phyloP scores from a whole-genome alignment of 2,113 vertebrate species.

The Peromyscus californicus region DNA sequence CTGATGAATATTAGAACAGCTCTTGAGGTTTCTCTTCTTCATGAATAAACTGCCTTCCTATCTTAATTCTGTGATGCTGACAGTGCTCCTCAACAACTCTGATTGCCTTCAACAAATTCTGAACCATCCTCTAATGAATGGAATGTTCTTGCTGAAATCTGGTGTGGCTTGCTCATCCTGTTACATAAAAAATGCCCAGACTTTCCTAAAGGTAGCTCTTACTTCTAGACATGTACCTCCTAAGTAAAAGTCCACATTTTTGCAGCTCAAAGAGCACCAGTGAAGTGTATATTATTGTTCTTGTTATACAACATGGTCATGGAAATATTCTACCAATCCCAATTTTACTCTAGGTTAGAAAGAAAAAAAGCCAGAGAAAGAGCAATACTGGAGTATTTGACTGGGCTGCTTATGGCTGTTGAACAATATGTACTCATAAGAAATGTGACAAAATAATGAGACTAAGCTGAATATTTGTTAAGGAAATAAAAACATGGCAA shows the following conservation, averaged over 20 bases:
- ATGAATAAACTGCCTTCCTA: not conserved
- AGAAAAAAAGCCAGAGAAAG: slow-evolving; percentile 48
- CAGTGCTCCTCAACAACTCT: not conserved
- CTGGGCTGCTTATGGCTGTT: not conserved
- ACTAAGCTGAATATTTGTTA: slow-evolving; percentile 77
- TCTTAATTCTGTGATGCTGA: slow-evolving; percentile 38
- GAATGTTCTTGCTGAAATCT: not conserved
- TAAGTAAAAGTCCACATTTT: slow-evolving; percentile 50
- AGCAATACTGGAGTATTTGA: slow-evolving; percentile 64
- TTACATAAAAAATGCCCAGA: not conserved
- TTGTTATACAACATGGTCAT: slow-evolving; percentile 63
- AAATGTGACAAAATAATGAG: slow-evolving; percentile 74
- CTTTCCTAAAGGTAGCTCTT: not conserved
- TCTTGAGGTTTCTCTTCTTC: not conserved
- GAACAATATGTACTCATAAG: slow-evolving; percentile 64
- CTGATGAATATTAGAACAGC: slow-evolving; percentile 18
- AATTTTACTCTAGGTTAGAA: slow-evolving; percentile 34
- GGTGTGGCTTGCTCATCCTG: not conserved
- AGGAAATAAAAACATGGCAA: slow-evolving; percentile 80
- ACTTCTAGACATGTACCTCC: not conserved
- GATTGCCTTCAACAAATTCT: slow-evolving; percentile 13
- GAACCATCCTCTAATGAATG: not conserved
- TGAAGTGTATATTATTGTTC: slow-evolving; percentile 32
- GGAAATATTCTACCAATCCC: slow-evolving; percentile 66
- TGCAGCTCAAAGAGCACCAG: slow-evolving; percentile 55